These are phyloP conservation scores for Edolisoma coerulescens DNA, from an alignment of 2,113 vertebrate species.

Conservation along the genomic window DNA sequence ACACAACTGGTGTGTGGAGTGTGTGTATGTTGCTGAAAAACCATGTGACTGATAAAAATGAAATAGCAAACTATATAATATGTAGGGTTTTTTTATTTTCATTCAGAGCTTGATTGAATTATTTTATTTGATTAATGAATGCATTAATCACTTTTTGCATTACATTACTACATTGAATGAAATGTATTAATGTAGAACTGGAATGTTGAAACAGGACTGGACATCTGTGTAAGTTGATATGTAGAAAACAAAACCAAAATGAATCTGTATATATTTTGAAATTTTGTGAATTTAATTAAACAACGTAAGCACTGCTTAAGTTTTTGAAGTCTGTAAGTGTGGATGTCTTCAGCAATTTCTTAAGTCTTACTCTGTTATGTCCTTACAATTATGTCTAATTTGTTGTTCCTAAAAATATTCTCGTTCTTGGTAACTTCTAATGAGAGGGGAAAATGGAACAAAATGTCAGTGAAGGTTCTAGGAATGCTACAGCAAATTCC, in stretches of 20 bases:
- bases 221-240: background rate
- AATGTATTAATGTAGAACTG: background rate
- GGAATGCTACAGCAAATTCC: background rate
- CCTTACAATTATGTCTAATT: background rate
- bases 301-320: background rate
- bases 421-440: background rate
- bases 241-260: background rate
- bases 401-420: background rate
- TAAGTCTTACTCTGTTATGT: background rate
- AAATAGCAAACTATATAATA: background rate
- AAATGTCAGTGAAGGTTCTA: background rate
- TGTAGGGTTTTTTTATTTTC: accelerated
- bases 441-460: background rate
- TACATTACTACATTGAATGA: background rate
- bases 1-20: background rate
- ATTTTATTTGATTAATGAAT: background rate
- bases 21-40: background rate
- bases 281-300: background rate
- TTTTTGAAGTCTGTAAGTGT: background rate
- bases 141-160: background rate
- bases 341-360: background rate
- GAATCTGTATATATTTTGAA: background rate
- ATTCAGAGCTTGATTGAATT: background rate
- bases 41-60: background rate
- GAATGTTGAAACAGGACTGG: background rate